Evolutionary conservation across 2,113 vertebrate genomes (phyloP), one percentile per base, ranked within the genome.

Genomic region (Oostethus manadensis): DNA sequence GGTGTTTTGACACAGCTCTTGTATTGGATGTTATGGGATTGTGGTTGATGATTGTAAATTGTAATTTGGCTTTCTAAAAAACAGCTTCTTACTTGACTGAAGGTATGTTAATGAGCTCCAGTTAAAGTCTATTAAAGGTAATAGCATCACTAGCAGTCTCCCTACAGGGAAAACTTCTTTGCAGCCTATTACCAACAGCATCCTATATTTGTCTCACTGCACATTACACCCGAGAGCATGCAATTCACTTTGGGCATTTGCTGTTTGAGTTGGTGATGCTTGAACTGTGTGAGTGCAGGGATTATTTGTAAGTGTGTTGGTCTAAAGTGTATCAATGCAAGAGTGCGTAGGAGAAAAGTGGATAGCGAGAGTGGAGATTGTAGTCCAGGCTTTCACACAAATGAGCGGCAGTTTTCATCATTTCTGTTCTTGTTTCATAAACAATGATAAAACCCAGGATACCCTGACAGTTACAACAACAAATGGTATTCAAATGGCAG

Each of bases 331-430:
- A 53, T 7, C 18, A 0, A 61, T 66, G 49, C 38, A 47, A 33
- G 58, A 42, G 26, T 62, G 68, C 40, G 64, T 68, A 64, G 69
- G 73, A 60, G 51, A 0, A 8, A 56, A 47, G 62, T 23, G 46
- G 42, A 58, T 48, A 22, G 72, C 56, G 64, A 61, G 59, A 61
- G 60, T 22, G 61, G 68, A 69, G 71, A 74, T 49, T 71, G 57
- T 63, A 44, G 45, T 69, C 55, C 58, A 56, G 66, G 60, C 61
- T 38, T 79, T 72, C 64, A 60, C 60, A 68, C 33, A 65, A 65
- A 76, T 69, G 68, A 74, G 70, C n/a, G 1, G 22, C 7, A 0
- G 26, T 8, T 42, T 46, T 38, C 6, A 26, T 21, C 29, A 33
- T 1, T 54, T 57, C 33, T 38, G 16, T 51, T 38, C 8, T 61